Percentiles rank a stretch among this genome's conserved stretches.
Conservation (phyloP, 2,888 invertebrate genomes). For the Tipula unca region DNA sequence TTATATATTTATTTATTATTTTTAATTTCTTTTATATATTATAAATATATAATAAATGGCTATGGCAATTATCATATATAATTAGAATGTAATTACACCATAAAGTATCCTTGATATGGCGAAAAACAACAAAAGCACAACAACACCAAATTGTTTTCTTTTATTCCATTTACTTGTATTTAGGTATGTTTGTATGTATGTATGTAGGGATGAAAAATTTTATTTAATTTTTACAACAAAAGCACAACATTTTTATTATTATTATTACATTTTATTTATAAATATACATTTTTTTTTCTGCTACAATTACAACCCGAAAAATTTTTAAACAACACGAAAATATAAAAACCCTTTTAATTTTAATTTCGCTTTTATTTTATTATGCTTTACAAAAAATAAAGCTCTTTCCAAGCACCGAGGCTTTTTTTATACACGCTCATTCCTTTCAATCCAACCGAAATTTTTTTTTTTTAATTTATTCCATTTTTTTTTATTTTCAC, state of each 20-base stretch:
- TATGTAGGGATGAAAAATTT: not conserved
- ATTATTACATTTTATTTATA: not conserved
- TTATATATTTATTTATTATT: not conserved
- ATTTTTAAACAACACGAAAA: not conserved
- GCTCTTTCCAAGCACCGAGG: not conserved
- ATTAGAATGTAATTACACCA: constrained; percentile 16
- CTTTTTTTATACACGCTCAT: not conserved
- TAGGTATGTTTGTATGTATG: not conserved
- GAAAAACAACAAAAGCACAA: not conserved
- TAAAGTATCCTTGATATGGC: not conserved
- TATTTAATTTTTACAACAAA: not conserved
- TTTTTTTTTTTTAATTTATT: not conserved
- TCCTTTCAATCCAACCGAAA: not conserved
- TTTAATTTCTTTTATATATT: not conserved
- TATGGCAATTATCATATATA: constrained; percentile 15
- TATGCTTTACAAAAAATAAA: not conserved
- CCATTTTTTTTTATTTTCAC: not conserved
- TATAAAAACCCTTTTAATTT: not conserved
- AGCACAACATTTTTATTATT: not conserved
- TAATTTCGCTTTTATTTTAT: not conserved
- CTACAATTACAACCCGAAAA: constrained; percentile 16
- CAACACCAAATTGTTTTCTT: not conserved
- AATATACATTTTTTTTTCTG: not conserved
- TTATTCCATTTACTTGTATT: not conserved
- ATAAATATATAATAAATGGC: constrained; percentile 15